Percentiles rank a stretch among this genome's conserved stretches.
Conservation (phyloP, 53 echinoderm and acorn worm species). For the Actinopyga echinites region DNA sequence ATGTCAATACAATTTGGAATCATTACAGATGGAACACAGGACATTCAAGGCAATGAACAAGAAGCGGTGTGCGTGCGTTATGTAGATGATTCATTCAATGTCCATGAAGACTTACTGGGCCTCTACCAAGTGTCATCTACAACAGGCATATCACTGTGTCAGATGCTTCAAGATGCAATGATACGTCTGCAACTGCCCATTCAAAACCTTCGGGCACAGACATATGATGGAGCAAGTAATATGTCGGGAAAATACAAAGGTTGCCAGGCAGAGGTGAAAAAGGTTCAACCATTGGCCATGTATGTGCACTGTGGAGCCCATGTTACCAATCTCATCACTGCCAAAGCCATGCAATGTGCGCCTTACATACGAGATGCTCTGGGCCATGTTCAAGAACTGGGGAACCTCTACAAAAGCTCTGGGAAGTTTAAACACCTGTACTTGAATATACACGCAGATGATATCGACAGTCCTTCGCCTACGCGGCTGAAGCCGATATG, state of each 20-base stretch:
- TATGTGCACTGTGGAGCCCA: constrained; percentile 56
- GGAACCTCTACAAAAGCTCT: constrained; percentile 45
- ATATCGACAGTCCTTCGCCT: constrained; percentile 11
- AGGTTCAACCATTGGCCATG: constrained; percentile 42
- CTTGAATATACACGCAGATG: constrained; percentile 18
- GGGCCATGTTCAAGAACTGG: constrained; percentile 43
- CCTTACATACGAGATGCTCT: constrained; percentile 53
- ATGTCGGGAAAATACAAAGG: constrained; percentile 60
- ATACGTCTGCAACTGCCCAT: constrained; percentile 44
- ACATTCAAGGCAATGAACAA: constrained; percentile 51
- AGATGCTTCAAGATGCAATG: constrained; percentile 39
- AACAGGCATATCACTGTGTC: constrained; percentile 48
- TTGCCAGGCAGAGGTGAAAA: constrained; percentile 59
- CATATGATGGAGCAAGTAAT: constrained; percentile 50
- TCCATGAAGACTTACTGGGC: constrained; percentile 53
- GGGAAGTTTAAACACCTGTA: constrained; percentile 64
- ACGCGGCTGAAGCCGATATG: constrained; percentile 54
- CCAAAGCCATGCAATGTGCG: constrained; percentile 44
- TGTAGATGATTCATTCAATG: constrained; percentile 42
- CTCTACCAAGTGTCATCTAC: constrained; percentile 53
- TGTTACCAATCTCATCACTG: constrained; percentile 32
- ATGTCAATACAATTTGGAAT: constrained; percentile 39
- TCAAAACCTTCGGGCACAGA: constrained; percentile 42
- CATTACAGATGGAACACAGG: constrained; percentile 57
- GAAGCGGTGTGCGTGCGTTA: constrained; percentile 48